Base-by-base conservation (phyloP, 2,888 invertebrate genomes). In the Ellobium chinense region DNA sequence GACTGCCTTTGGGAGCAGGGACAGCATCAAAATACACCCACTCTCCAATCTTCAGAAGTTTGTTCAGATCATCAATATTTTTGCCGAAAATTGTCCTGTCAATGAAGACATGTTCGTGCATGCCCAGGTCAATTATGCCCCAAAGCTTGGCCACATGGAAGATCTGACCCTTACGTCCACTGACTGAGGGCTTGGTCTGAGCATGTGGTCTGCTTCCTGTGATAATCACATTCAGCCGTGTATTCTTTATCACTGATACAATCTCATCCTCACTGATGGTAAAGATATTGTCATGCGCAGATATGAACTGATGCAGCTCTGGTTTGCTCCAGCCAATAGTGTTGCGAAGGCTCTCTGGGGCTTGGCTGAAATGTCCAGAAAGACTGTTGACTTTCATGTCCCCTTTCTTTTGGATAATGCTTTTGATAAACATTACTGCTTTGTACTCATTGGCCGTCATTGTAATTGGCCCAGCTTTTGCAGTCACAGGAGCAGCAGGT, bases 51-150 rank as follows among this genome's bases (percentile, higher is more conserved):
- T 89, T 89, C 72, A 92, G 89, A 65, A 92, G 84, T 82, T 91
- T 91, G 84, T 91, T 91, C 76, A 93, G 86, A 85, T 93, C 93
- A 84, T 93, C 93, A 78, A 92, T 88, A 34, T 88, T 87, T 77
- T 90, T 89, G 3, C 89, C 88, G 83, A 91, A 91, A 82, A 93
- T 93, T 31, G 91, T 92, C 77, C 91, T 88, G 82, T 93, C 93
- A 80, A 93, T 93, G 82, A 93, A 93, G 21, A 93, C 93, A 85
- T 93, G 93, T 84, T 93, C 93, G 87, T 93, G 93, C 80, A 91
- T 90, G 2, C 93, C 93, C n/a, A 93, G 87, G 84, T 93, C 93
- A 56, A 93, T 91, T 66, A 93, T 93, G 34, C 93, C 92, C 93
- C 93, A 93, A 27, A 93, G 85, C 85, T 93, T 92, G 37, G 93